Evolutionary conservation across 2,888 invertebrate genomes (phyloP), one percentile per base, ranked within the genome.

Genomic region (Cryptocephalus primarius): DNA sequence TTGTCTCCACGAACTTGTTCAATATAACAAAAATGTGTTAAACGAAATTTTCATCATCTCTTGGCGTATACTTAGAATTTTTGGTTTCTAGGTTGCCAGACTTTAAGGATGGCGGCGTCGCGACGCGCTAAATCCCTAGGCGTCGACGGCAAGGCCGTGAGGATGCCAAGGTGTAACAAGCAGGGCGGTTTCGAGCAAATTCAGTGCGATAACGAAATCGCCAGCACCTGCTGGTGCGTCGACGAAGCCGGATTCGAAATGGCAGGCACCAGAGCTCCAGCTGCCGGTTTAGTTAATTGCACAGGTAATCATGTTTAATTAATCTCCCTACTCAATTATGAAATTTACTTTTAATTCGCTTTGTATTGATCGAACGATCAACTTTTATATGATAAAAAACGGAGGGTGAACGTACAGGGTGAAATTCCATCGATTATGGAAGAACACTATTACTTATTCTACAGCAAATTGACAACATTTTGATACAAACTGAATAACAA

Each of bases 221-320:
- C 80, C 43, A 82, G 82, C 60, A 77, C 77, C 33, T 90, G 90
- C 64, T 90, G 89, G 88, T 90, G 90, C 65, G 85, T 89, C 8
- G 86, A 89, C 62, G 75, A 81, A 49, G 77, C 82, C 51, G 90
- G 90, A 1, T 79, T 80, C 53, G 89, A 90, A 73, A 64, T 86
- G 11, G 79, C 86, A 2, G 88, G 87, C 40, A 89, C 88, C 0
- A 71, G 83, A 53, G 81, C 82, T 1, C 75, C 78, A 11, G 77
- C 79, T 1, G 80, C 79, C 33, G 74, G 74, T 1, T 68, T 78
- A 12, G 80, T 85, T 22, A 83, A 86, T 68, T 86, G 86, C 65
- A 79, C 83, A 9, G 75, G 80, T 73, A 61, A 65, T 61, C 6
- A 12, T 11, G 12, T 36, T n/a, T 36, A 36, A 11, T 36, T 36